These are phyloP conservation scores for Sandelia bainsii DNA, from an alignment of 2,797 vertebrate species.

Conservation along the genomic window DNA sequence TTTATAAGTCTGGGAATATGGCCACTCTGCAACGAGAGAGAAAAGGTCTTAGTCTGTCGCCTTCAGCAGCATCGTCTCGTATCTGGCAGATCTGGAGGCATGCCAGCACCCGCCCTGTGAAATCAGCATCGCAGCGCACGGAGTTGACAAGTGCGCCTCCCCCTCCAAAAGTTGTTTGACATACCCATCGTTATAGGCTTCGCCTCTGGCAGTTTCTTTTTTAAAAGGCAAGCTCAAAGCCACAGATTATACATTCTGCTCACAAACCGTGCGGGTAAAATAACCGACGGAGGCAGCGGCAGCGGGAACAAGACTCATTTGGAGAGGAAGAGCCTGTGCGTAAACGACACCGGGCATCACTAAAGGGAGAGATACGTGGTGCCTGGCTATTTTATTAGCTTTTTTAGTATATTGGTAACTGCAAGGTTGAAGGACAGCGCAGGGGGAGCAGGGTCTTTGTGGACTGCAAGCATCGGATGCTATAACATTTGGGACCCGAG, in stretches of 20 bases:
- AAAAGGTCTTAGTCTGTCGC: slow-evolving; percentile 44
- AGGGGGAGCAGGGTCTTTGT: background rate
- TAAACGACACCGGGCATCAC: slow-evolving; percentile 61
- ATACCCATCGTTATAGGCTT: slow-evolving; percentile 80
- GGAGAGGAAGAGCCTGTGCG: slow-evolving; percentile 58
- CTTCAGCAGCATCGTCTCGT: slow-evolving; percentile 64
- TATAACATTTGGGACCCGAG: slow-evolving; percentile 33
- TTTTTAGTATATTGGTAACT: slow-evolving; percentile 3
- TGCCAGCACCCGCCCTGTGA: slow-evolving; percentile 82
- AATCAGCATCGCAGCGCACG: slow-evolving; percentile 74
- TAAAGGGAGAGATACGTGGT: slow-evolving; percentile 7
- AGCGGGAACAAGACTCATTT: slow-evolving; percentile 29
- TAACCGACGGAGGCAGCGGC: slow-evolving; percentile 81
- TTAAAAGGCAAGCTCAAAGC: slow-evolving; percentile 90
- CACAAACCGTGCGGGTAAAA: slow-evolving; percentile 85
- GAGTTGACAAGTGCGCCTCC: slow-evolving; percentile 79
- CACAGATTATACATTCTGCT: slow-evolving; percentile 89
- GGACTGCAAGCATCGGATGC: slow-evolving; percentile 39
- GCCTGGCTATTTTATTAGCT: slow-evolving; percentile 29
- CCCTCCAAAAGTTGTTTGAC: slow-evolving; percentile 74
- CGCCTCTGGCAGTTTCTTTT: slow-evolving; percentile 89
- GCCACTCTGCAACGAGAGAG: slow-evolving; percentile 13
- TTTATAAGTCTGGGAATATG: background rate
- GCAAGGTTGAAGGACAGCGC: background rate
- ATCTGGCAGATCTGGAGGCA: slow-evolving; percentile 74